phyloP scores from a whole-genome alignment of 2,888 invertebrate genomes.

The Belgica antarctica region DNA sequence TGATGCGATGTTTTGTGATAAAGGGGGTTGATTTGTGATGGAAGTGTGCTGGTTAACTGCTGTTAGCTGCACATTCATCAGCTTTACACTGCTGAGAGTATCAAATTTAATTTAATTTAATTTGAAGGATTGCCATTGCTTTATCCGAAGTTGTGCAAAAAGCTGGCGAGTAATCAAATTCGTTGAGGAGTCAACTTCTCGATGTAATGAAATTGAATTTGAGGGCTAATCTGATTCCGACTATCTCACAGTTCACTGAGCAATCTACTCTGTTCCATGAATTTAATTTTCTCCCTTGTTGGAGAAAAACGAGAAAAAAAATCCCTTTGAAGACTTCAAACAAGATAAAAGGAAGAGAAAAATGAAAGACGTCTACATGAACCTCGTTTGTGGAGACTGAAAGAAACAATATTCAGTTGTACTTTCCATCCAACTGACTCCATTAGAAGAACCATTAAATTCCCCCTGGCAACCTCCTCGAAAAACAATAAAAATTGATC shows the following conservation, averaged over 20 bases:
- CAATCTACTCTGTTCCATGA: neutral
- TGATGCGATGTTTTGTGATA: slow-evolving; percentile 7
- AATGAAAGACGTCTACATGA: neutral
- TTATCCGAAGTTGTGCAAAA: neutral
- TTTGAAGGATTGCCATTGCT: no score
- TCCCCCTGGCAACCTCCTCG: slow-evolving; percentile 27
- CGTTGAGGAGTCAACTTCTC: no score
- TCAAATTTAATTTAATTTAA: slow-evolving; percentile 28
- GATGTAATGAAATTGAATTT: neutral
- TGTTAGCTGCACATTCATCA: slow-evolving; percentile 8
- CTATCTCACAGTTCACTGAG: neutral
- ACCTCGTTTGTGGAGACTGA: neutral
- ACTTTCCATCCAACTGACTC: slow-evolving; percentile 39
- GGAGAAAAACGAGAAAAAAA: neutral
- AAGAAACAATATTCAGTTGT: slow-evolving; percentile 27
- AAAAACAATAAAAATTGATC: slow-evolving; percentile 44
- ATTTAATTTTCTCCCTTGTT: neutral
- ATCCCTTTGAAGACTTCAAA: neutral
- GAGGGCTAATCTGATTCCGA: neutral
- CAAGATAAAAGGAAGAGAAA: neutral
- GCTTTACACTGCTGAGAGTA: slow-evolving; percentile 10
- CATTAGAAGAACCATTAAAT: slow-evolving; percentile 40
- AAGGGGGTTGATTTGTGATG: slow-evolving; percentile 28
- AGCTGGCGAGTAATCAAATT: no score
- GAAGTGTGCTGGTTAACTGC: slow-evolving; percentile 30